Percentiles rank a stretch among this genome's conserved stretches.
Evolutionary conservation across 2,797 vertebrate genomes (phyloP).

Genomic region (Macroramphosus scolopax): DNA sequence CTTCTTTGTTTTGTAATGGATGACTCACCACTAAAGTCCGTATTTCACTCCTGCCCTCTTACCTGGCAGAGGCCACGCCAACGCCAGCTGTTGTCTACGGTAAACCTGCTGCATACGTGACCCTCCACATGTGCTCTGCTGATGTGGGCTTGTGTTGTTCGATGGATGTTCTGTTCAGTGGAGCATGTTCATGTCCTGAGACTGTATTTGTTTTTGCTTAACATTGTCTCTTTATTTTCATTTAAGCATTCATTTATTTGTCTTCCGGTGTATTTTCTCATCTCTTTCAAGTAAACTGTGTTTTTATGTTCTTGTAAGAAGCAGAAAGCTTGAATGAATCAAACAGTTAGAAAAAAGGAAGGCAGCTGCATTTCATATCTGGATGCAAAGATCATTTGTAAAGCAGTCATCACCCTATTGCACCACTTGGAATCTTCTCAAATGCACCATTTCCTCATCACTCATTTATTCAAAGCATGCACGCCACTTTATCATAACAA

Average conservation of each 20-base stretch:
- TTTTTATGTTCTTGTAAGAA: conserved; percentile 17
- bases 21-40: conserved; percentile 72
- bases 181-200: conserved; percentile 60
- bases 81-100: conserved; percentile 89
- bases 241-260: conserved; percentile 6
- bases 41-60: conserved; percentile 83
- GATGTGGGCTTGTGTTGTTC: conserved; percentile 41
- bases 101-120: conserved; percentile 77
- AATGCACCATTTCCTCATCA: conserved; percentile 25
- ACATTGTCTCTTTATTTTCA: conserved; percentile 1
- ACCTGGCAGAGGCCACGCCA: conserved; percentile 89
- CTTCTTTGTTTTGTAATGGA: conserved; percentile 41
- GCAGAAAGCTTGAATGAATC: conserved; percentile 14
- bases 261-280: not conserved
- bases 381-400: conserved; percentile 30
- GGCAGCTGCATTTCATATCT: conserved; percentile 7
- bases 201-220: conserved; percentile 31
- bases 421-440: conserved; percentile 33
- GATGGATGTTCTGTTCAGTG: conserved; percentile 46
- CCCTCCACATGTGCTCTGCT: conserved; percentile 42
- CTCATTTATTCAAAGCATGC: conserved; percentile 57
- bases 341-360: conserved; percentile 10
- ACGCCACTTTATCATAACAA: conserved; percentile 43
- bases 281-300: not conserved
- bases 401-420: conserved; percentile 20